Evolutionary conservation across 2,113 vertebrate genomes (phyloP).

Genomic region (Sceloporus tristichus): DNA sequence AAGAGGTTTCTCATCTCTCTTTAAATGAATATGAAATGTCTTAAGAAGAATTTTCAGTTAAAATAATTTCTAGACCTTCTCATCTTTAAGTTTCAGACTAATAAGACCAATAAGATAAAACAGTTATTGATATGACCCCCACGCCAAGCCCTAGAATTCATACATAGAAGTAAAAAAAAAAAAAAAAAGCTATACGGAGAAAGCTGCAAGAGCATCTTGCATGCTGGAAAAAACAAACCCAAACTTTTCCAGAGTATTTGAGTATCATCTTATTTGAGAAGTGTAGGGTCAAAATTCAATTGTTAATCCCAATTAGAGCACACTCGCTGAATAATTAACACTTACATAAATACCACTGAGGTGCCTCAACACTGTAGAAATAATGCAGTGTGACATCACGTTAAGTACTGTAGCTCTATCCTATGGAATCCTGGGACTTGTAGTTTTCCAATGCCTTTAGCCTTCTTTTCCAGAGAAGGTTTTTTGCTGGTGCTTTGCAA

Average conservation of each 20-base stretch:
- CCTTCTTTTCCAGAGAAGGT: no score
- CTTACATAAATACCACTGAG: no score
- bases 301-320: no score
- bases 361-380: no score
- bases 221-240: constrained; percentile 63
- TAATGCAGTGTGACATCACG: no score
- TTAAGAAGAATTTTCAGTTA: not conserved
- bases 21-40: not conserved
- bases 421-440: no score
- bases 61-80: not conserved
- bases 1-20: not conserved
- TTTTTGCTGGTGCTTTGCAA: no score
- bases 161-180: not conserved
- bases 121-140: not conserved
- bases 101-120: not conserved
- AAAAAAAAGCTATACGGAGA: not conserved
- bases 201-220: constrained; percentile 46
- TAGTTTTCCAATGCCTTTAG: no score
- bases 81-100: not conserved
- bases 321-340: no score
- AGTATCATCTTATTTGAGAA: constrained; percentile 56
- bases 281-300: not conserved
- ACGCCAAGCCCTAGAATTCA: not conserved
- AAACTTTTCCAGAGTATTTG: constrained; percentile 48
- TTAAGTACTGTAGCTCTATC: no score